Conservation (phyloP, 2,113 vertebrate species). For the Chionis minor region DNA sequence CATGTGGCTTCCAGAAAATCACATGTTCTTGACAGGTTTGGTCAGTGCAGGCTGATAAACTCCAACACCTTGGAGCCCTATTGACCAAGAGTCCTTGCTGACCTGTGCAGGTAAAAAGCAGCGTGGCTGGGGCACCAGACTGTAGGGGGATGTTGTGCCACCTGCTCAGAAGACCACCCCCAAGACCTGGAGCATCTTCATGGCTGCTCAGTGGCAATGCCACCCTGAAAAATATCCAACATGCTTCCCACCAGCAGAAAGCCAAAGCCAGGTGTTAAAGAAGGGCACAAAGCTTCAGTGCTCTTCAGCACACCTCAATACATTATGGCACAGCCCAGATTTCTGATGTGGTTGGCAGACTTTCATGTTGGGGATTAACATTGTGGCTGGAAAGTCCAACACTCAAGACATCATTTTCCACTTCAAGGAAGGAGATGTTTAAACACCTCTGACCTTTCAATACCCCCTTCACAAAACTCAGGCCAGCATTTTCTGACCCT, state of each 20-base stretch:
- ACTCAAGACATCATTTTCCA: neutral
- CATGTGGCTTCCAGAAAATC: neutral
- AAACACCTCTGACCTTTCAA: neutral
- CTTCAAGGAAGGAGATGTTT: neutral
- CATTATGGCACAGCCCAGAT: accelerated
- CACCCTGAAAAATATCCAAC: neutral
- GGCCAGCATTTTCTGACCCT: neutral
- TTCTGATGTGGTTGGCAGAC: neutral
- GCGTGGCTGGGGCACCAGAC: neutral
- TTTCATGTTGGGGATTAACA: neutral
- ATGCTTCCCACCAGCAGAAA: neutral
- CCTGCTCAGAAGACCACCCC: neutral
- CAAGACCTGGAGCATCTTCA: neutral
- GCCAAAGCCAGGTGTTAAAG: neutral
- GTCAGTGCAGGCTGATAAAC: neutral
- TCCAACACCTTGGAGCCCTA: neutral
- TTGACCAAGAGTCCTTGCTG: neutral
- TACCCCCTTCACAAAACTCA: neutral
- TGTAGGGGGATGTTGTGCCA: neutral
- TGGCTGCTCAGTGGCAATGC: neutral
- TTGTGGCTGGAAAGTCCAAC: neutral
- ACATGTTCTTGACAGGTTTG: neutral
- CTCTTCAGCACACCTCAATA: neutral
- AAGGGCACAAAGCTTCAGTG: neutral
- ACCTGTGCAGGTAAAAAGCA: neutral